Base-by-base conservation (phyloP, 2,113 vertebrate species). In the Hiodon tergisus region DNA sequence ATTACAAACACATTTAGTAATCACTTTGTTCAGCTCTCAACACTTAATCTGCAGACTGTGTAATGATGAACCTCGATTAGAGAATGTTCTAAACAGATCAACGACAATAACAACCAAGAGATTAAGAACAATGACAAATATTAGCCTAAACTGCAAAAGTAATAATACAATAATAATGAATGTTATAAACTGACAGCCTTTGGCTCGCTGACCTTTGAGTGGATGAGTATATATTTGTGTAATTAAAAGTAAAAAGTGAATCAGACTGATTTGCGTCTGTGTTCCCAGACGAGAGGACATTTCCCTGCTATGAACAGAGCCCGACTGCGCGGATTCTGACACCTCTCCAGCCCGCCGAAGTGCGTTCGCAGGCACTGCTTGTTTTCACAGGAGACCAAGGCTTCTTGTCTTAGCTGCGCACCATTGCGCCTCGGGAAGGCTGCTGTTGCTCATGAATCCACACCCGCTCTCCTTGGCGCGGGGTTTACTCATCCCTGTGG, bases 361-460 rank as follows among this genome's bases (percentile, higher is more conserved):
- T 86, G 87, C 90, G 89, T 92, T 92, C 91, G 90, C 91, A 90
- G 90, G 89, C 90, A 92, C 90, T 87, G 88, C 85, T 84, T 90
- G 89, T 89, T 88, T 31, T 90, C 88, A 86, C 88, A 86, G 84
- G 87, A 88, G 86, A 89, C 87, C 87, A 89, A 87, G 85, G 83
- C 88, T 89, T 89, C 89, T 86, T 84, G 85, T 89, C 9, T 48
- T 14, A 10, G n/a, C 61, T 5, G 31, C 62, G 62, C 50, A 13
- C 71, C 57, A 59, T 72, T 88, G 87, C 87, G 86, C 89, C 90
- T 91, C 90, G 91, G 90, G 91, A 90, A 88, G 88, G 89, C 88
- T 88, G 86, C 86, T 89, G 87, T 90, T 88, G 87, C 83, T 86
- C 86, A 86, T 87, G 85, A 86, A 86, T 86, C 87, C 90, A 92